Percentiles rank a stretch among this genome's conserved stretches.
Conservation (phyloP, 2,888 invertebrate genomes). For the Agrypnus murinus region DNA sequence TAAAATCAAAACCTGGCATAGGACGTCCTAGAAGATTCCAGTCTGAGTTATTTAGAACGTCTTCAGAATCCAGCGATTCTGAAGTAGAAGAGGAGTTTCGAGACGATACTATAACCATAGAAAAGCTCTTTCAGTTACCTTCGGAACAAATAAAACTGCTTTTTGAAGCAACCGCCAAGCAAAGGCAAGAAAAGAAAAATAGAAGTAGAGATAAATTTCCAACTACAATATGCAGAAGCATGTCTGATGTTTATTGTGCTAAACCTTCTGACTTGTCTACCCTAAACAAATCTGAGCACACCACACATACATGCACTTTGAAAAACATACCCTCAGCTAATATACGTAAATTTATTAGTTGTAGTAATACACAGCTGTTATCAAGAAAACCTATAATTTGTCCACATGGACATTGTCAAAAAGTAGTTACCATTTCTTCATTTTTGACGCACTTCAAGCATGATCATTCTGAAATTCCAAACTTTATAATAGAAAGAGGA, state of each 20-base stretch:
- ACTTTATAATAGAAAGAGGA: constrained; percentile 59
- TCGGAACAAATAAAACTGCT: constrained; percentile 56
- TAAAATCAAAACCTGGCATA: constrained; percentile 65
- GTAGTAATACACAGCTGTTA: background rate
- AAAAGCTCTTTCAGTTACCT: constrained; percentile 62
- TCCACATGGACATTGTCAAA: constrained; percentile 66
- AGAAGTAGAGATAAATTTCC: background rate
- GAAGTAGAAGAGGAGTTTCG: constrained; percentile 21
- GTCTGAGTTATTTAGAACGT: constrained; percentile 37
- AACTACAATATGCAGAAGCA: background rate
- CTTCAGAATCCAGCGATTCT: background rate
- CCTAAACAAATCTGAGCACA: no score
- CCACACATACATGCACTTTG: no score
- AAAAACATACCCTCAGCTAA: no score
- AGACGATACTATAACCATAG: constrained; percentile 56
- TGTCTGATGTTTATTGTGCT: background rate
- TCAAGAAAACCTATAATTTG: constrained; percentile 60
- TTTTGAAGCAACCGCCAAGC: constrained; percentile 48
- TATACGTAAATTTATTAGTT: no score
- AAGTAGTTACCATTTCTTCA: constrained; percentile 65
- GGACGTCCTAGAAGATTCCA: constrained; percentile 63
- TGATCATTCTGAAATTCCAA: constrained; percentile 65
- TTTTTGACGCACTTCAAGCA: constrained; percentile 66
- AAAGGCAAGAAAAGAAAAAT: constrained; percentile 2
- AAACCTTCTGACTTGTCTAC: background rate